Evolutionary conservation across 1,140 invertebrate species (phyloP), one percentile per base, ranked within the genome.

Genomic region (Luehdorfia chinensis): DNA sequence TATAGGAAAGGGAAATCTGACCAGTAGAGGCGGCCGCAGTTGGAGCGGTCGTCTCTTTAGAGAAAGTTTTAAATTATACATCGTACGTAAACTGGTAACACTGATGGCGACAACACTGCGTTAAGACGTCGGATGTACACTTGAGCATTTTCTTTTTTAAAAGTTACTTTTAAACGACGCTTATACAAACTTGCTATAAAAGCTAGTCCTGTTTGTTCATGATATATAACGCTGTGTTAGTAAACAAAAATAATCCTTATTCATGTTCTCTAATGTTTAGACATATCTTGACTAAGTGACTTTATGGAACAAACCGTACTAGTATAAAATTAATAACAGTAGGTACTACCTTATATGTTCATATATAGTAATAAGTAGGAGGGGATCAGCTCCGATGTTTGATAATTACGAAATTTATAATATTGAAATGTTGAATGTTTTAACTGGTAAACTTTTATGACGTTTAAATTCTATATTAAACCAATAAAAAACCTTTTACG

Each of bases 61-160:
- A 74, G 75, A 83, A 83, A 83, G 78, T 83, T 78, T 73, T 68
- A 79, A 78, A 83, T 79, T 83, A 76, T 75, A 75, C 69, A 62
- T 70, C 59, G 63, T 60, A 67, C 52, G 65, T 71, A 73, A 78
- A 78, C 68, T 73, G 57, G 74, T 67, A 77, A 68, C 65, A 66
- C 39, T 78, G 62, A 72, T 48, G 51, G 58, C 50, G 61, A 67
- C 62, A 64, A 63, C 47, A 54, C 50, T 43, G 19, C 23, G 21
- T 6, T 18, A 41, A 41, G 33, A 9, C 45, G 23, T 47, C 31
- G 23, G 32, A 27, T 47, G 23, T 36, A 25, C 32, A 13, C 9
- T 21, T 18, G 31, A 6, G 19, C 9, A 27, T 41, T 28, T 43
- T 21, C 9, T 33, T 33, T 33, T 31, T 43, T 43, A 15, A 16